phyloP scores from a whole-genome alignment of 2,797 vertebrate species.

The Semaprochilodus insignis region DNA sequence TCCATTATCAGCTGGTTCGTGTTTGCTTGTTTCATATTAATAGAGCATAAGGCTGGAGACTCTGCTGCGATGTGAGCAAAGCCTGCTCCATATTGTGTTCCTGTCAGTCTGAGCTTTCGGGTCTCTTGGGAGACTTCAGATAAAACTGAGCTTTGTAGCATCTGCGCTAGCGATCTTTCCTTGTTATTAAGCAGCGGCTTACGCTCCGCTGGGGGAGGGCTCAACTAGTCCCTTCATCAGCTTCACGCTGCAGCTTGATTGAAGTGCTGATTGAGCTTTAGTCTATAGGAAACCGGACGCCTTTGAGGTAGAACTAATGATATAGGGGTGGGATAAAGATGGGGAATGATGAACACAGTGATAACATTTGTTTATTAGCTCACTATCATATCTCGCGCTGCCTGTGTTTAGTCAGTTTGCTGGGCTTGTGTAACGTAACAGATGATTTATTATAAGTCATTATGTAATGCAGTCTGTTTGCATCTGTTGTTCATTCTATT shows the following conservation, averaged over 20 bases:
- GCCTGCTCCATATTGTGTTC: not conserved
- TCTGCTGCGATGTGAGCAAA: not conserved
- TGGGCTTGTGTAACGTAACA: not conserved
- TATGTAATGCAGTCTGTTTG: not conserved
- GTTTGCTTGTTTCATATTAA: not conserved
- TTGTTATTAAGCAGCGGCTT: conserved; percentile 5
- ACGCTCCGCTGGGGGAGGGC: not conserved
- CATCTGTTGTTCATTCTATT: not conserved
- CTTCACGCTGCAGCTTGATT: not conserved
- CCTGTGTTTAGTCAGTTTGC: not conserved
- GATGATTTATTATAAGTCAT: not conserved
- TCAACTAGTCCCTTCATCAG: not conserved
- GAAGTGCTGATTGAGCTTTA: conserved; percentile 7
- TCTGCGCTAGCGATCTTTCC: not conserved
- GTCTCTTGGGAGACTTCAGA: not conserved
- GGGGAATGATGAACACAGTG: not conserved
- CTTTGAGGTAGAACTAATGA: not conserved
- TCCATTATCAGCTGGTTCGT: not conserved
- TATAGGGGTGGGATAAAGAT: not conserved
- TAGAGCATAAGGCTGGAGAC: not conserved
- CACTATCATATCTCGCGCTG: not conserved
- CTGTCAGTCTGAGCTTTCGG: not conserved
- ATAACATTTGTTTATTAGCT: not conserved
- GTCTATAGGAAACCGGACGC: not conserved
- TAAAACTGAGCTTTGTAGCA: conserved; percentile 8